Percentiles rank a stretch among this genome's conserved stretches.
These are phyloP conservation scores for Alouatta palliata DNA, from an alignment of 2,113 vertebrate genomes.

Conservation along the genomic window DNA sequence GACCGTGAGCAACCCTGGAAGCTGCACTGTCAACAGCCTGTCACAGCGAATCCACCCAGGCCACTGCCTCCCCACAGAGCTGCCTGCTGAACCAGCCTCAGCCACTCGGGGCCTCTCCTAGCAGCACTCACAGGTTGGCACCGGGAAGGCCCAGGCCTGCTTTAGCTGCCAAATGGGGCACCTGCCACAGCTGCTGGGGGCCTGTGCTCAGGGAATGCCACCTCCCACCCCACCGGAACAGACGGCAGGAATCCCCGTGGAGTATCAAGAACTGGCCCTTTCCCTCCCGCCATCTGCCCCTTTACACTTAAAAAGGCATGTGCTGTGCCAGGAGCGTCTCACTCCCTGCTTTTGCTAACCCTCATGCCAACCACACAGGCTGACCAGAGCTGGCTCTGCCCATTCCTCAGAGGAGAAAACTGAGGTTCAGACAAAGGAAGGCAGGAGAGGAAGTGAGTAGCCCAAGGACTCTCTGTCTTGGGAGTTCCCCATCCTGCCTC, in stretches of 20 bases:
- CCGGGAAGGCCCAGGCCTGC: not conserved
- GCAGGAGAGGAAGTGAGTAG: not conserved
- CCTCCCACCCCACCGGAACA: not conserved
- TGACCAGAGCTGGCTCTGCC: not conserved
- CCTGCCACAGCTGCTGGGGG: not conserved
- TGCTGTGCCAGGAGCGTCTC: not conserved
- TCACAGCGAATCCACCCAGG: conserved; percentile 2
- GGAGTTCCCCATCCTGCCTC: not conserved
- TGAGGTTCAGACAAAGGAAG: not conserved
- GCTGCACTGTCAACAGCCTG: not conserved
- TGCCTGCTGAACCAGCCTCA: accelerated
- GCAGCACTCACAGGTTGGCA: not conserved
- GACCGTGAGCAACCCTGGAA: not conserved
- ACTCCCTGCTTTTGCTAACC: not conserved
- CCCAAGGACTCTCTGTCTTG: accelerated
- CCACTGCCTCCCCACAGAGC: not conserved
- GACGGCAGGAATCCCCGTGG: not conserved
- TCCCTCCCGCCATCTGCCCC: accelerated
- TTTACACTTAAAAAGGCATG: not conserved
- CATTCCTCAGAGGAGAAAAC: not conserved
- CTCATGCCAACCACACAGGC: not conserved
- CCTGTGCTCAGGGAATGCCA: not conserved
- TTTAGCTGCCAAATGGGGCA: not conserved
- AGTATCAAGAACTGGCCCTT: not conserved
- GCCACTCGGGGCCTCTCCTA: not conserved